A percentile compares a stretch with the other conserved stretches of the same genome.
These are phyloP conservation scores for Craterocephalus amniculus DNA, from an alignment of 2,797 vertebrate species.

Conservation along the genomic window DNA sequence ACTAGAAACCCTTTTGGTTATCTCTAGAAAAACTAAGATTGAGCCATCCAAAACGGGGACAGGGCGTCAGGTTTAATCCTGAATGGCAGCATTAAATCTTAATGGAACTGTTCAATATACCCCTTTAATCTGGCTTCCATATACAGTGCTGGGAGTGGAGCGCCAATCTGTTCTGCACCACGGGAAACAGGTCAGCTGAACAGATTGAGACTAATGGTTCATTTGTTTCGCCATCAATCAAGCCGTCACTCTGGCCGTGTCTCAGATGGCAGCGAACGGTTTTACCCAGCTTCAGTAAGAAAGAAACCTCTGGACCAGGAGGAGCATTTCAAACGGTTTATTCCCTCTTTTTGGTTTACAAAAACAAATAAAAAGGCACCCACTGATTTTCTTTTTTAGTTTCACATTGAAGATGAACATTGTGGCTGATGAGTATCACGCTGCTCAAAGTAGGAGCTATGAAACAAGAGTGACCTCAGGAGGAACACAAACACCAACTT, in stretches of 20 bases:
- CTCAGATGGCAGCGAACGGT: neutral
- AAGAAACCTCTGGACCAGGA: constrained; percentile 16
- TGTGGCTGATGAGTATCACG: neutral
- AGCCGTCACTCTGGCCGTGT: neutral
- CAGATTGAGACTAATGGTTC: constrained; percentile 25
- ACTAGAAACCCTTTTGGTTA: neutral
- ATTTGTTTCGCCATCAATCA: constrained; percentile 13
- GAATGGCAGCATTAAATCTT: constrained; percentile 53
- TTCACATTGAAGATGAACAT: constrained; percentile 61
- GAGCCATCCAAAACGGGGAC: constrained; percentile 2
- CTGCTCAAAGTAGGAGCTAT: constrained; percentile 18
- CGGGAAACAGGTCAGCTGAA: constrained; percentile 57
- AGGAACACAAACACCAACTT: neutral
- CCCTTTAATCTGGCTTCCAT: constrained; percentile 34
- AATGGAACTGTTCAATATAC: constrained; percentile 52
- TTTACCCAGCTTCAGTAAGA: neutral
- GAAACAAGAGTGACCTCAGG: neutral
- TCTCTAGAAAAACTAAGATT: constrained; percentile 19
- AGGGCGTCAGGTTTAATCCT: constrained; percentile 37
- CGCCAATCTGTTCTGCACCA: constrained; percentile 35
- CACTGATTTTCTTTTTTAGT: constrained; percentile 70
- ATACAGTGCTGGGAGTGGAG: constrained; percentile 5
- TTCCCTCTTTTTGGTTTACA: constrained; percentile 89
- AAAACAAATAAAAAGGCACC: constrained; percentile 91
- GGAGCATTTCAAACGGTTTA: constrained; percentile 68